Evolutionary conservation across 1,140 invertebrate genomes (phyloP), one percentile per base, ranked within the genome.

Genomic region (Diabrotica virgifera): DNA sequence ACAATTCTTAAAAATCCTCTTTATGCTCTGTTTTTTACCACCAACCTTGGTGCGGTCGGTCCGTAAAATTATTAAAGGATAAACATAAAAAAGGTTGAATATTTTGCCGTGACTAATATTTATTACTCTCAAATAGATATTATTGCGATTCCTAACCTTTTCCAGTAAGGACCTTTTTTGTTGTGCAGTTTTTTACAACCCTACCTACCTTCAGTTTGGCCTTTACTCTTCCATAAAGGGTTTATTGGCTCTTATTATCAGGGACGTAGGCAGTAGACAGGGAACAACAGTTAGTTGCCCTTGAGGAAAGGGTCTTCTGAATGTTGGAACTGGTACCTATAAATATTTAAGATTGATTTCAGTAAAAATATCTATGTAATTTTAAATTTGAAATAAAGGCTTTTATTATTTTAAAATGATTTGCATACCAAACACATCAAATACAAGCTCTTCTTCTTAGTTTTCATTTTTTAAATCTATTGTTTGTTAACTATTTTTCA

Each of bases 191-290:
- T 35, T 68, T 65, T 65, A 65, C 63, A 64, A 63, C 67, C 67
- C 63, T 63, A 60, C 36, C 59, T 63, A 61, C 59, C 40, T 11
- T 62, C 53, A 68, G 61, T 58, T 36, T 58, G 63, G 55, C 57
- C 57, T 69, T 52, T 55, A 65, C 58, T 60, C 57, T 65, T 62
- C 40, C 56, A 53, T 40, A 69, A 24, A 69, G 64, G 67, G 60
- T 69, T 69, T 69, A 63, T 63, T 69, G 59, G 40, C 10, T 10
- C 50, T 40, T 37, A 36, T 40, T 10, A 24, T 24, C 24, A 24
- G 24, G 24, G 24, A 24, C 24, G 24, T 24, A 24, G 24, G 4
- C 24, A 24, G 24, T 24, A 4, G n/a, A n/a, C n/a, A n/a, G n/a
- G n/a, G n/a, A n/a, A n/a, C n/a, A 24, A 24, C 24, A 24, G 24